phyloP scores from a whole-genome alignment of 2,113 vertebrate species.

The Aspiorhynchus laticeps region DNA sequence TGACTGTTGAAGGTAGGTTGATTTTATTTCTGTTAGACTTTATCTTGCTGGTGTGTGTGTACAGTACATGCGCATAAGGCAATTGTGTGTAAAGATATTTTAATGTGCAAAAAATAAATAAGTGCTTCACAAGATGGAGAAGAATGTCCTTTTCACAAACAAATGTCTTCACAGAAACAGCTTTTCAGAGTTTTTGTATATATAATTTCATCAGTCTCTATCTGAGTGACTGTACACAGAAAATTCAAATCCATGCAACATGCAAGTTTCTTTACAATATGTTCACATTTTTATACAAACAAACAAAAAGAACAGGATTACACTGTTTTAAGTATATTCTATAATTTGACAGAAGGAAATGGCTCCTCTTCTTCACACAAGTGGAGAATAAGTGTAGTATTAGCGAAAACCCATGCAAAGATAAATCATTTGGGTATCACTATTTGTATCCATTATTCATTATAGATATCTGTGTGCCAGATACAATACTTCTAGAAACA shows the following conservation, averaged over 20 bases:
- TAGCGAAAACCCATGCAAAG: neutral
- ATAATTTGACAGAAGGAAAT: neutral
- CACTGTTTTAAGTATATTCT: neutral
- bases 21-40: neutral
- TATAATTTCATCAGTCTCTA: neutral
- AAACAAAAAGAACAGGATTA: neutral
- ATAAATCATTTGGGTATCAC: neutral
- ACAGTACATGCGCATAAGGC: slow-evolving; percentile 27
- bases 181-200: slow-evolving; percentile 8
- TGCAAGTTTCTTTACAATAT: neutral
- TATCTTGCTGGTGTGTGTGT: neutral
- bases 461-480: neutral
- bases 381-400: neutral
- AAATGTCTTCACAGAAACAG: slow-evolving; percentile 1
- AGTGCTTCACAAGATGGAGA: slow-evolving; percentile 1
- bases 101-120: slow-evolving; percentile 71
- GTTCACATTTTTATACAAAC: neutral
- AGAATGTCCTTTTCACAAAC: slow-evolving; percentile 21
- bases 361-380: neutral
- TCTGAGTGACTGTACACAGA: neutral
- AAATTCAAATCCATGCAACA: neutral
- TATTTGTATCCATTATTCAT: neutral
- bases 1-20: neutral
- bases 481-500: neutral
- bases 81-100: slow-evolving; percentile 65